These are phyloP conservation scores for Molossus molossus DNA, from an alignment of 2,797 vertebrate genomes.

Conservation along the genomic window DNA sequence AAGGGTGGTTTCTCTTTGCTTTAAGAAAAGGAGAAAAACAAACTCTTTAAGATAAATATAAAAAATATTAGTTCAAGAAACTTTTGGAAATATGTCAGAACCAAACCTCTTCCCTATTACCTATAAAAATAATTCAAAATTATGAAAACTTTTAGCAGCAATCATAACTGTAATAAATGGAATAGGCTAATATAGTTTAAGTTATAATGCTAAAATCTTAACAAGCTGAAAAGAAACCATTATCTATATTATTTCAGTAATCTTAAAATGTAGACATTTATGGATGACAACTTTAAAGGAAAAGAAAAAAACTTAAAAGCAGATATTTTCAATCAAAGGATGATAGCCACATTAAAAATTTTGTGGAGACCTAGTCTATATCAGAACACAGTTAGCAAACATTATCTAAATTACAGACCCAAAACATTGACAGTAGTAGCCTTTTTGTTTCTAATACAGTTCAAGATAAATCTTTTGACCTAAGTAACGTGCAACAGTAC, in stretches of 20 bases:
- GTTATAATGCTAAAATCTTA: slow-evolving; percentile 48
- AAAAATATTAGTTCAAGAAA: slow-evolving; percentile 52
- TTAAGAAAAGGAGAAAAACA: slow-evolving; percentile 78
- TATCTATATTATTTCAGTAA: slow-evolving; percentile 6
- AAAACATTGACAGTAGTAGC: not conserved
- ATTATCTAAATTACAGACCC: slow-evolving; percentile 16
- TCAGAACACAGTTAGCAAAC: not conserved
- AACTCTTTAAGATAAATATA: slow-evolving; percentile 66
- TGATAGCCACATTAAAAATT: slow-evolving; percentile 9
- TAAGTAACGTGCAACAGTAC: not conserved
- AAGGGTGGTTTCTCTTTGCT: slow-evolving; percentile 93
- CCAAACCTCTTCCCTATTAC: not conserved
- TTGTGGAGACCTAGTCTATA: slow-evolving; percentile 13
- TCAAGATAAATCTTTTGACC: slow-evolving; percentile 18
- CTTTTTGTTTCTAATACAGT: slow-evolving; percentile 43
- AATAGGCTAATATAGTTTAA: not conserved
- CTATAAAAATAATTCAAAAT: slow-evolving; percentile 57
- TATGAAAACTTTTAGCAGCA: slow-evolving; percentile 59
- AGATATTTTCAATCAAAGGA: not conserved
- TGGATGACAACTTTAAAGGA: not conserved
- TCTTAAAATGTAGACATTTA: slow-evolving; percentile 50
- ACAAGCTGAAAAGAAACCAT: not conserved
- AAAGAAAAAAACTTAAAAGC: not conserved
- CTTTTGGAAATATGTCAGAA: slow-evolving; percentile 63
- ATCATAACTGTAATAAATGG: not conserved